phyloP scores from a whole-genome alignment of 37 sponge, comb jelly and placozoan genomes.

The Theonella swinhoei region DNA sequence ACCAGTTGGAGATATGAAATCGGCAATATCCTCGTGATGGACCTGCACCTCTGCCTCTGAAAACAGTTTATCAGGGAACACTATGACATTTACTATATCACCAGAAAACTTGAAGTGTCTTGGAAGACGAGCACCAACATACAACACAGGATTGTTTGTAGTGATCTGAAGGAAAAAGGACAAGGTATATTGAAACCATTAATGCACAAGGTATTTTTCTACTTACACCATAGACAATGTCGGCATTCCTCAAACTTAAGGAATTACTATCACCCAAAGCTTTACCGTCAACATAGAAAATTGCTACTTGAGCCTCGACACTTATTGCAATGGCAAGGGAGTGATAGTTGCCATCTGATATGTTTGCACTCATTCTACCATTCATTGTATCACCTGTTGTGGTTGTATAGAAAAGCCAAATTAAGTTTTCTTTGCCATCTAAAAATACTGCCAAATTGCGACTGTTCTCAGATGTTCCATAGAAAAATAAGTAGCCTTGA shows the following conservation, averaged over 20 bases:
- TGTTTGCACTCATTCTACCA: not conserved
- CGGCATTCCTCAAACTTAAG: constrained; percentile 19
- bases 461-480: constrained; percentile 41
- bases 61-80: constrained; percentile 45
- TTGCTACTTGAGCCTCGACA: not conserved
- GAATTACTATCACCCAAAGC: not conserved
- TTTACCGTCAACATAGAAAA: constrained; percentile 53
- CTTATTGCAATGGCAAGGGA: constrained; percentile 4
- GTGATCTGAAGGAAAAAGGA: constrained; percentile 2
- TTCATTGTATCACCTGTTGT: not conserved
- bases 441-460: constrained; percentile 64
- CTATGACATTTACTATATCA: constrained; percentile 25
- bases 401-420: constrained; percentile 56
- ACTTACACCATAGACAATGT: constrained; percentile 29
- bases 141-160: constrained; percentile 17
- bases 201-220: not conserved
- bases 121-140: constrained; percentile 63
- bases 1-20: constrained; percentile 20
- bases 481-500: constrained; percentile 68
- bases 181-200: not conserved
- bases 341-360: constrained; percentile 9
- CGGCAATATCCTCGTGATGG: constrained; percentile 16
- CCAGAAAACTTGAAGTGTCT: constrained; percentile 60
- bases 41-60: not conserved
- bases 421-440: constrained; percentile 2